A percentile compares a stretch with the other conserved stretches of the same genome.
These are phyloP conservation scores for Calameuta filiformis DNA, from an alignment of 2,888 invertebrate genomes.

Conservation along the genomic window DNA sequence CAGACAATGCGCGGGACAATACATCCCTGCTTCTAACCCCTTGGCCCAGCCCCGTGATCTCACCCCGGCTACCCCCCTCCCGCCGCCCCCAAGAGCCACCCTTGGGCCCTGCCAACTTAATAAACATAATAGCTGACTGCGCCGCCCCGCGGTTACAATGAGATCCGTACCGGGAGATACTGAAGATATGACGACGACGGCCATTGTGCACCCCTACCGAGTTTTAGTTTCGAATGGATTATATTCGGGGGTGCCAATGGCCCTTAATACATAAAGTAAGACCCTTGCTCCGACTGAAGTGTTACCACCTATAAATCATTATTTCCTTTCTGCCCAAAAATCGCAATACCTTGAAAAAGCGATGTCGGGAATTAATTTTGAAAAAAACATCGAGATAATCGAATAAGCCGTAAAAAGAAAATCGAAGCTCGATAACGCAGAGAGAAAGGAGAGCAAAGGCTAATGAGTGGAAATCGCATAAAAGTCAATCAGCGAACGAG, in stretches of 20 bases:
- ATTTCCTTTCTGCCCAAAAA: neutral
- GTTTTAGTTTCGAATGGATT: constrained; percentile 48
- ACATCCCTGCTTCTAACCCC: constrained; percentile 51
- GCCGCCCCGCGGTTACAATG: constrained; percentile 59
- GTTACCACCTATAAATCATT: no score
- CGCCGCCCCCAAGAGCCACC: constrained; percentile 11
- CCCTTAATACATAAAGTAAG: neutral
- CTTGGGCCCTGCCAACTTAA: constrained; percentile 57
- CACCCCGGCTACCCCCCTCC: constrained; percentile 26
- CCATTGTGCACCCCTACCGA: constrained; percentile 47
- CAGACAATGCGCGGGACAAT: constrained; percentile 66
- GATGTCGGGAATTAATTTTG: neutral
- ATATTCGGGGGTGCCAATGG: constrained; percentile 22
- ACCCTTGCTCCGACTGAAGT: neutral
- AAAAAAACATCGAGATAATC: neutral
- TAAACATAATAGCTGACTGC: constrained; percentile 65
- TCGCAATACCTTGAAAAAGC: neutral
- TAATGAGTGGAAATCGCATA: constrained; percentile 41
- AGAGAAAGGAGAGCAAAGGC: neutral
- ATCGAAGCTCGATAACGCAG: neutral
- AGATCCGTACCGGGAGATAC: constrained; percentile 57
- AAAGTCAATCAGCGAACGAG: constrained; percentile 40
- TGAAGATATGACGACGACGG: constrained; percentile 54
- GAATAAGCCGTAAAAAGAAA: neutral
- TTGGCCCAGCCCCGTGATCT: constrained; percentile 26